Evolutionary conservation across 2,888 invertebrate species (phyloP).

Genomic region (Lagria hirta): DNA sequence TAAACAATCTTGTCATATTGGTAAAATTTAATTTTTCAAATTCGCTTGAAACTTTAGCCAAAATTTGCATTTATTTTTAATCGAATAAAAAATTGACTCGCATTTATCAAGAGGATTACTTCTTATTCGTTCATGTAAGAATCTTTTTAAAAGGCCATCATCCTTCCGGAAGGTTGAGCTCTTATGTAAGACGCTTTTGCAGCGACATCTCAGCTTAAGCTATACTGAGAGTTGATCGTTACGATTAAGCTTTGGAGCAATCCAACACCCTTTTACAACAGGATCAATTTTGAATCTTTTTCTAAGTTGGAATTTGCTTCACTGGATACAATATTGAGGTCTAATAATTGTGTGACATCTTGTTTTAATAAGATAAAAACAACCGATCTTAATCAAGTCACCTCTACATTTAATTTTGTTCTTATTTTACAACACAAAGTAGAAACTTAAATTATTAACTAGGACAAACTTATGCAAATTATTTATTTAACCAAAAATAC

Average conservation of each 20-base stretch:
- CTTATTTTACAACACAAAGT: too few relatives aligned
- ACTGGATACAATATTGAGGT: too few relatives aligned
- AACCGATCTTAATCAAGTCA: too few relatives aligned
- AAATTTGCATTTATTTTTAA: constrained; percentile 4
- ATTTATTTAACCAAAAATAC: too few relatives aligned
- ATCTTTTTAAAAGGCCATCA: constrained; percentile 28
- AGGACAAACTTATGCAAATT: too few relatives aligned
- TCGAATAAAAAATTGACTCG: constrained; percentile 16
- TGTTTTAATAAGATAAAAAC: too few relatives aligned
- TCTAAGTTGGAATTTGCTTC: constrained; percentile 17
- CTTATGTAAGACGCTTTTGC: constrained; percentile 28
- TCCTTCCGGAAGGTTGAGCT: constrained; percentile 24
- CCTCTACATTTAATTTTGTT: too few relatives aligned
- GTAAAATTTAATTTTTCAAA: too few relatives aligned
- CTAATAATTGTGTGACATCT: too few relatives aligned
- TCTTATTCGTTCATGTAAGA: constrained; percentile 25
- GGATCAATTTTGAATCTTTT: constrained; percentile 23
- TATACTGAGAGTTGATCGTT: constrained; percentile 25
- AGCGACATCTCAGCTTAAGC: constrained; percentile 25
- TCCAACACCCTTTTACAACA: constrained; percentile 23
- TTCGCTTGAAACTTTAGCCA: constrained; percentile 1
- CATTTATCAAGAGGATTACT: constrained; percentile 27
- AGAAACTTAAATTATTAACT: too few relatives aligned
- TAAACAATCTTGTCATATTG: too few relatives aligned
- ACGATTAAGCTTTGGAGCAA: constrained; percentile 25